Percentiles rank a stretch among this genome's conserved stretches.
Evolutionary conservation across 2,797 vertebrate genomes (phyloP).

Genomic region (Coreius guichenoti): DNA sequence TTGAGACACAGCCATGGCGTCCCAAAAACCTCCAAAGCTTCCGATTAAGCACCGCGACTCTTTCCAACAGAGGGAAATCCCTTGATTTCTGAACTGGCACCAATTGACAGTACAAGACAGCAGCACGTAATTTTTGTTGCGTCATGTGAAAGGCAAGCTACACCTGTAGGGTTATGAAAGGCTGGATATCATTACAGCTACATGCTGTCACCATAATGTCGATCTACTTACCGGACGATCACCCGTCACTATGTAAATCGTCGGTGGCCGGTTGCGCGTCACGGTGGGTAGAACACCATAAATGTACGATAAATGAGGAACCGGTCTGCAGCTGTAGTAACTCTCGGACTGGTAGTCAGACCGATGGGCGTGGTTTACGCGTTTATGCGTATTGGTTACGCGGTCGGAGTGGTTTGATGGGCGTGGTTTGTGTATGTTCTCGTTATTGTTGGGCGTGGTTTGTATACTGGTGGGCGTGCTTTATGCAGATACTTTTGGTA

Average conservation of each 20-base stretch:
- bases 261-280: background rate
- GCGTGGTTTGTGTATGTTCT: background rate
- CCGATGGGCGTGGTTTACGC: background rate
- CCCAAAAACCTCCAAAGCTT: background rate
- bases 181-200: background rate
- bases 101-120: background rate
- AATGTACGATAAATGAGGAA: conserved; percentile 8
- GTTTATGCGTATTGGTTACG: background rate
- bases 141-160: conserved; percentile 7
- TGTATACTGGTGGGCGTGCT: background rate
- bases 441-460: background rate
- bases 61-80: too few relatives aligned
- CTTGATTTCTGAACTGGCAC: background rate
- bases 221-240: conserved; percentile 36
- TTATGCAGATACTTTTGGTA: background rate
- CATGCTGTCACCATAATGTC: conserved; percentile 3
- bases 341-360: background rate
- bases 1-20: background rate
- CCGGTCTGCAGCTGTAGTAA: background rate
- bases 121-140: background rate
- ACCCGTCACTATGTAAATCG: conserved; percentile 2
- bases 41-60: background rate
- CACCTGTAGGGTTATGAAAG: background rate
- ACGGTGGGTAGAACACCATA: conserved; percentile 1
- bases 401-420: background rate